Conservation (phyloP, 2,888 invertebrate species). For the Baccha elongata region DNA sequence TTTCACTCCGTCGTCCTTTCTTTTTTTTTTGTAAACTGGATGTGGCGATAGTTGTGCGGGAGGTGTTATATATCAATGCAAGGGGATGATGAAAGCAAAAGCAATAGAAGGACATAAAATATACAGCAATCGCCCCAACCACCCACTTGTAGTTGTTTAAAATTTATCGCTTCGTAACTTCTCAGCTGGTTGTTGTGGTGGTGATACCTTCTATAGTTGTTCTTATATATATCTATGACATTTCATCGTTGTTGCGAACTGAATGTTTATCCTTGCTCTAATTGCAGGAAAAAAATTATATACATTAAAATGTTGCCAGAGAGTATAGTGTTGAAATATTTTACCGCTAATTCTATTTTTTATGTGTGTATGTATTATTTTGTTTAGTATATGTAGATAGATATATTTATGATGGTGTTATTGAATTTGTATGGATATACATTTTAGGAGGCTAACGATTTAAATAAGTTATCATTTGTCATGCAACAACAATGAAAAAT, state of each 20-base stretch:
- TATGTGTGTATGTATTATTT: not conserved
- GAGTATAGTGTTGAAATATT: constrained; percentile 60
- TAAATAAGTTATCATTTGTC: constrained; percentile 62
- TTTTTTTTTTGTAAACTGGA: not conserved
- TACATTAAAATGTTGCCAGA: constrained; percentile 22
- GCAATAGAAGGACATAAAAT: constrained; percentile 26
- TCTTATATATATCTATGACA: constrained; percentile 49
- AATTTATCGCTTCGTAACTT: constrained; percentile 66
- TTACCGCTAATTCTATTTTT: constrained; percentile 64
- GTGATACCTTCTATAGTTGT: constrained; percentile 10
- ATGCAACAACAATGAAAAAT: constrained; percentile 40
- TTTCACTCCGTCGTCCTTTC: constrained; percentile 39
- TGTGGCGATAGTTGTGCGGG: not conserved
- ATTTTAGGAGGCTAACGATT: constrained; percentile 33
- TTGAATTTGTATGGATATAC: not conserved
- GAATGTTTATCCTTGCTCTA: constrained; percentile 70
- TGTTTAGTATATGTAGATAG: not conserved
- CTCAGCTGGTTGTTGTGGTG: constrained; percentile 26
- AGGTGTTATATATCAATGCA: not conserved
- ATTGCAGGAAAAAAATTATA: constrained; percentile 50
- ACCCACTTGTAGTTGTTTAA: constrained; percentile 40
- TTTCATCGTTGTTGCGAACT: constrained; percentile 52
- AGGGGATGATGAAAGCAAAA: not conserved
- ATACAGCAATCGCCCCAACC: not conserved
- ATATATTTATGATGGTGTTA: not conserved